These are phyloP conservation scores for Microctonus aethiopoides DNA, from an alignment of 2,888 invertebrate species.

Conservation along the genomic window DNA sequence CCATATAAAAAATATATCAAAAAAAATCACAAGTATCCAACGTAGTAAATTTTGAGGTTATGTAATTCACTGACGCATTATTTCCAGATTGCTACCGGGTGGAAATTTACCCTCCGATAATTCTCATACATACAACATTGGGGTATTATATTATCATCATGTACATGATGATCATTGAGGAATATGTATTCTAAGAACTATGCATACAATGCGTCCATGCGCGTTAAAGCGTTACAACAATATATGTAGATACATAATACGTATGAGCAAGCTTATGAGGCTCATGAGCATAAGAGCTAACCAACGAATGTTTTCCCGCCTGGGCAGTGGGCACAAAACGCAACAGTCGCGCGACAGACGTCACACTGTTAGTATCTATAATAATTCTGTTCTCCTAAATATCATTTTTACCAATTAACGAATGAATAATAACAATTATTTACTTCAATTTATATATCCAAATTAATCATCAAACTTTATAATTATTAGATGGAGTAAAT, in stretches of 20 bases:
- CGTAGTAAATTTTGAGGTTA: not conserved
- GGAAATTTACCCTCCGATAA: too few species aligned
- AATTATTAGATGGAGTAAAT: too few species aligned
- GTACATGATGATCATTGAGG: too few species aligned
- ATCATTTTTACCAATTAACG: not conserved
- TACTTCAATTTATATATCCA: too few species aligned
- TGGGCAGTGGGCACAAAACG: slow-evolving; percentile 50
- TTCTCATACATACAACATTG: too few species aligned
- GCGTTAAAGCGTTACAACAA: too few species aligned
- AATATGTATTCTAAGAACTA: too few species aligned
- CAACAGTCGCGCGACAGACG: slow-evolving; percentile 58
- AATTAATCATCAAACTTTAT: too few species aligned
- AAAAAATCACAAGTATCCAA: not conserved
- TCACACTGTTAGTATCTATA: slow-evolving; percentile 42
- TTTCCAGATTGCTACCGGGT: too few species aligned
- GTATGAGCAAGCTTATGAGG: slow-evolving; percentile 31
- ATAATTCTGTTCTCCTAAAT: not conserved
- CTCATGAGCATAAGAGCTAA: slow-evolving; percentile 11
- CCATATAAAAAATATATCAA: not conserved
- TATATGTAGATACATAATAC: slow-evolving; percentile 48
- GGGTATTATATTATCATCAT: too few species aligned
- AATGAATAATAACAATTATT: too few species aligned
- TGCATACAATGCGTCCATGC: too few species aligned
- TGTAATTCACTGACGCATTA: not conserved
- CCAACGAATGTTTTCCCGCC: slow-evolving; percentile 46